These are phyloP conservation scores for Papilio glaucus DNA, from an alignment of 1,140 invertebrate species.

Conservation along the genomic window DNA sequence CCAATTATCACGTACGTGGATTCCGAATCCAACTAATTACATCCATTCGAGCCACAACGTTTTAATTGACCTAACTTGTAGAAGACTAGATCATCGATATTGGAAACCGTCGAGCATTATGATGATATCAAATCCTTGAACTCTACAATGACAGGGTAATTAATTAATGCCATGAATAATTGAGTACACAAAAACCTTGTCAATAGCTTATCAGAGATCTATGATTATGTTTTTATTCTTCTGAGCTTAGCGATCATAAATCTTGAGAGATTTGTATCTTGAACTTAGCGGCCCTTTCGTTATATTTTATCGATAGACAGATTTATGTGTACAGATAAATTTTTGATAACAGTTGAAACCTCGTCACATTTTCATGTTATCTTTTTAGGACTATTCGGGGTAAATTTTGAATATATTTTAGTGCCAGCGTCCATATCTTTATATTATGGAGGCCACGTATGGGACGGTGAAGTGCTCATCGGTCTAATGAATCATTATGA, in stretches of 20 bases:
- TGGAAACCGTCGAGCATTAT: not conserved
- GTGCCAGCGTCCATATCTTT: too few species aligned
- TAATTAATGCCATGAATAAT: too few species aligned
- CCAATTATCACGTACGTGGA: constrained; percentile 15
- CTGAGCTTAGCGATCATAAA: not conserved
- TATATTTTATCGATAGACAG: not conserved
- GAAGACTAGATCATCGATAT: not conserved
- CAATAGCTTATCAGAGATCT: too few species aligned
- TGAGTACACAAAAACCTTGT: too few species aligned
- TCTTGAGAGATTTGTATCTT: not conserved
- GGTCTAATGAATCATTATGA: too few species aligned
- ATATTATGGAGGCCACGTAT: too few species aligned
- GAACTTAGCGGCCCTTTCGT: not conserved
- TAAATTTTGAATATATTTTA: too few species aligned
- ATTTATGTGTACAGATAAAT: not conserved
- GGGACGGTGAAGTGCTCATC: too few species aligned
- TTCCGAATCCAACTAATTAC: constrained; percentile 6
- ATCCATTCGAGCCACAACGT: not conserved
- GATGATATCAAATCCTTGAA: not conserved
- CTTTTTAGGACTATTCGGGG: too few species aligned
- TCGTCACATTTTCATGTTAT: not conserved
- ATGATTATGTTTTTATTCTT: not conserved
- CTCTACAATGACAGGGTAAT: too few species aligned
- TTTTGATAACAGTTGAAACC: not conserved
- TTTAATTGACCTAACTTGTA: not conserved